Evolutionary conservation across 2,888 invertebrate species (phyloP), one percentile per base, ranked within the genome.

Genomic region (Lepidochitona cinerea): DNA sequence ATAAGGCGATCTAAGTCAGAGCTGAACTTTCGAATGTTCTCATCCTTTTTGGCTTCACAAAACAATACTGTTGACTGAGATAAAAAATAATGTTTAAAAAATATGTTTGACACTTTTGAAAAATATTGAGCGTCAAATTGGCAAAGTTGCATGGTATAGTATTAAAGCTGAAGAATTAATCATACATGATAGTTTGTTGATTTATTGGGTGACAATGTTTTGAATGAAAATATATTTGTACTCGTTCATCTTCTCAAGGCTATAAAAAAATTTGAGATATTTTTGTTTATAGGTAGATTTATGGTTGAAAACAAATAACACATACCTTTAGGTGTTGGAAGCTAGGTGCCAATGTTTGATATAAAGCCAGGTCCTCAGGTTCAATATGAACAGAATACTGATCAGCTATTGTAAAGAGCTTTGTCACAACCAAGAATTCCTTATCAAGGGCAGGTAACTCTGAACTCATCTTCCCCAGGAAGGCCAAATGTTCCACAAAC

Each of bases 1-100:
- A 90, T 88, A 23, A 89, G 84, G 0, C 79, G 78, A 73, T 89
- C 88, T 36, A 90, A 83, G 74, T 90, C 88, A 5, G 83, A 79
- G 70, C 87, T 88, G 82, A 90, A 90, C 79, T 89, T 88, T 35
- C 88, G 81, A 41, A 90, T 89, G 75, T 90, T 90, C 76, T 90
- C 90, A 74, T 91, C 90, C 71, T 89, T 89, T 80, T 90, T 90
- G 35, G 90, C 90, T 77, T 91, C 90, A 77, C 88, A 87, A 79
- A 84, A 90, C 69, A 90, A 76, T 37, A 91, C 86, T 37, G 87
- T 87, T 26, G 88, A 84, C 90, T 90, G 81, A 9, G 81, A 80
- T 35, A 74, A 1, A 37, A 37, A 67, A 33, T n/a, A n/a, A n/a
- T n/a, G n/a, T n/a, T n/a, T n/a, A n/a, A n/a, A n/a, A n/a, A n/a